Conservation (phyloP, 2,797 vertebrate species). For the Phalanger gymnotis region DNA sequence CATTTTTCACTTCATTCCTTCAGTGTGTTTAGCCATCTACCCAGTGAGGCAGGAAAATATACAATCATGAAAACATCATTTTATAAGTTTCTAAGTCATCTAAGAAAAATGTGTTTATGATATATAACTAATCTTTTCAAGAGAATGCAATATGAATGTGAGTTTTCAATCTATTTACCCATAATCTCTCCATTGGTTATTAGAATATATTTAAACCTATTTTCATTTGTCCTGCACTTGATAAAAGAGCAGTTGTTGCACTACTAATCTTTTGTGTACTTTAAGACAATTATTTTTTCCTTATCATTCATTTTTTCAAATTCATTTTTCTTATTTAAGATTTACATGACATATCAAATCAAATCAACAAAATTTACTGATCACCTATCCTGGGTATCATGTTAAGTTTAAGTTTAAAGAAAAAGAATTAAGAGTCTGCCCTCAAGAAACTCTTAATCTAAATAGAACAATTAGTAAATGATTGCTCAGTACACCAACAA, state of each 20-base stretch:
- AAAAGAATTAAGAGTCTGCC: background rate
- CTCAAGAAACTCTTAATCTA: background rate
- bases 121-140: background rate
- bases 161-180: background rate
- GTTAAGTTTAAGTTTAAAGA: background rate
- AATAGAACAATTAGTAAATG: background rate
- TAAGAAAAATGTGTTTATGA: background rate
- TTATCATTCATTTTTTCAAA: background rate
- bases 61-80: background rate
- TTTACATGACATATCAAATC: background rate
- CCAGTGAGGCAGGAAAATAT: background rate
- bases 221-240: background rate
- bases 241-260: background rate
- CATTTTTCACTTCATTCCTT: background rate
- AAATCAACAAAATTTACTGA: background rate
- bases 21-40: background rate
- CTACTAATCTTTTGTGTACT: background rate
- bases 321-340: background rate
- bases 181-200: background rate
- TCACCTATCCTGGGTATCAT: background rate
- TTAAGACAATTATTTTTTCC: background rate
- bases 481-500: background rate
- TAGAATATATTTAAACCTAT: background rate
- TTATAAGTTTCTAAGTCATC: background rate
- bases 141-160: background rate